A percentile compares a stretch with the other conserved stretches of the same genome.
Conservation (phyloP, 1,140 invertebrate genomes). For the Frieseomelitta varia region DNA sequence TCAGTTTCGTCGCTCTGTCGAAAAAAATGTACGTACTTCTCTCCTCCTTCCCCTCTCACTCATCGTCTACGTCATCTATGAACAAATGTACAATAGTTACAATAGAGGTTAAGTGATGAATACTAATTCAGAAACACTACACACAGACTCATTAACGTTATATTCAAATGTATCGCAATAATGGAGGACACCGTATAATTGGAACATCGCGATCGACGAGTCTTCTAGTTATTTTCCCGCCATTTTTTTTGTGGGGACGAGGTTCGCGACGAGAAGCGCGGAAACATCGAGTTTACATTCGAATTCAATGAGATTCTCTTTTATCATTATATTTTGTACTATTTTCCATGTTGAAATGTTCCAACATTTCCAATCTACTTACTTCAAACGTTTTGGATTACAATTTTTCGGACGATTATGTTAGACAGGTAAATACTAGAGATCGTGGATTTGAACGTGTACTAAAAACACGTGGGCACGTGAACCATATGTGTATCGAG, state of each 20-base stretch:
- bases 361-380: background rate
- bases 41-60: background rate
- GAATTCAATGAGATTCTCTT: background rate
- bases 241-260: background rate
- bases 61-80: conserved; percentile 64
- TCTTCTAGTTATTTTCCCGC: background rate
- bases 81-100: conserved; percentile 80
- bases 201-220: background rate
- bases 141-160: conserved; percentile 67
- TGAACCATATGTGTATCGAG: no score
- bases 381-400: background rate
- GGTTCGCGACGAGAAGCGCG: background rate
- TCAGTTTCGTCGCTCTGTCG: background rate
- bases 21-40: background rate
- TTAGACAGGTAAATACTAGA: background rate
- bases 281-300: background rate
- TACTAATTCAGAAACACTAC: conserved; percentile 71
- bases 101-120: conserved; percentile 64
- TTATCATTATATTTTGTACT: conserved; percentile 2
- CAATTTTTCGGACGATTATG: background rate
- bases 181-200: conserved; percentile 21
- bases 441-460: no score
- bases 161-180: conserved; percentile 54
- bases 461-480: no score
- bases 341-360: background rate